Base-by-base conservation (phyloP, 1,140 invertebrate species). In the Lordiphosa collinella region DNA sequence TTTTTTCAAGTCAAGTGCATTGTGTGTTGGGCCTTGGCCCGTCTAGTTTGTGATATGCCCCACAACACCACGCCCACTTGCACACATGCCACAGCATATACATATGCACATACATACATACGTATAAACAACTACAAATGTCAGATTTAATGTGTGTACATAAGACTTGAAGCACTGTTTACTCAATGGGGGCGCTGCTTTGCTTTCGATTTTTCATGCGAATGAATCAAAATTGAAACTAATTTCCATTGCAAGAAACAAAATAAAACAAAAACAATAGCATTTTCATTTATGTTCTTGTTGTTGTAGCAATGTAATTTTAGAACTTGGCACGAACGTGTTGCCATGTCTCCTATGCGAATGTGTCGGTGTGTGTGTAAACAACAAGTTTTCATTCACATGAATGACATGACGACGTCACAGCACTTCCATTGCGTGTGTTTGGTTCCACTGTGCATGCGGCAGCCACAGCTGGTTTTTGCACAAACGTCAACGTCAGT, bases 321-420 rank as follows among this genome's bases (percentile, higher is more conserved):
- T 84, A 84, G 78, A 84, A 84, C 68, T 84, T 84, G 78, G 78
- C 78, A 82, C 78, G 58, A 62, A 57, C 59, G 56, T 67, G 46
- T 67, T 48, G 63, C 29, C 37, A 68, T 50, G 46, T 47, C 13
- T 63, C 48, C 18, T 32, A 37, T 38, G 35, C 16, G 25, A 51
- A 9, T 29, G 31, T 40, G 22, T 25, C n/a, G n/a, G 18, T 52
- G n/a, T 56, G 47, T 68, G 29, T 51, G 22, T 54, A 44, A 44
- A 68, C 64, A 68, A 69, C 66, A 61, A 61, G 55, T 67, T 68
- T 48, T 68, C 65, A 68, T 68, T 68, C 65, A 67, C 66, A 52
- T 40, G 38, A 29, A 22, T 40, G 37, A 52, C 50, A 25, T 40
- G 36, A 13, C 49, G 35, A 35, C 59, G 58, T 14, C 51, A 29